These are phyloP conservation scores for Acipenser transmontanus DNA, from an alignment of 2,797 vertebrate genomes.

Conservation along the genomic window DNA sequence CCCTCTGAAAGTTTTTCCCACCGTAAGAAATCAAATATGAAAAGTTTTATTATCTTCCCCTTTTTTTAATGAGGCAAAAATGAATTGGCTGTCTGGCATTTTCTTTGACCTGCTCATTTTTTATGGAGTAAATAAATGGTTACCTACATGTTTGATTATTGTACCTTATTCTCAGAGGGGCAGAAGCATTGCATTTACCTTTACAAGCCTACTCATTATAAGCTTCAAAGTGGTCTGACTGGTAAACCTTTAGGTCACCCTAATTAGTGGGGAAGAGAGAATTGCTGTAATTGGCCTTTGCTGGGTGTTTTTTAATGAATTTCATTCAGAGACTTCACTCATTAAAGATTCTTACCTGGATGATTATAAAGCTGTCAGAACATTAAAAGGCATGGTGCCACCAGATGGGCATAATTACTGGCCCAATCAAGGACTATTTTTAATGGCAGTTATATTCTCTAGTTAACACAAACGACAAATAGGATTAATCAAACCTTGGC, in stretches of 20 bases:
- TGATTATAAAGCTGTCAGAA: slow-evolving; percentile 62
- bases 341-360: slow-evolving; percentile 65
- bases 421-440: slow-evolving; percentile 56
- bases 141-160: slow-evolving; percentile 41
- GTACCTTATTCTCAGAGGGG: slow-evolving; percentile 62
- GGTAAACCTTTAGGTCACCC: slow-evolving; percentile 68
- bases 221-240: slow-evolving; percentile 45
- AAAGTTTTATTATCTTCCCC: slow-evolving; percentile 22
- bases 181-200: slow-evolving; percentile 59
- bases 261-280: slow-evolving; percentile 73
- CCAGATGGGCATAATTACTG: slow-evolving; percentile 70
- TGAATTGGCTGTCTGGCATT: slow-evolving; percentile 51
- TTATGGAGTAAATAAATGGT: slow-evolving; percentile 72
- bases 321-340: slow-evolving; percentile 19
- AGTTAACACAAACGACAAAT: slow-evolving; percentile 41
- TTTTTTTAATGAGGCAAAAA: slow-evolving; percentile 67
- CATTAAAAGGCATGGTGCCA: slow-evolving; percentile 48
- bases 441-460: slow-evolving; percentile 66
- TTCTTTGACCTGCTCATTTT: slow-evolving; percentile 59
- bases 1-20: too few relatives aligned
- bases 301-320: slow-evolving; percentile 65
- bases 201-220: slow-evolving; percentile 61
- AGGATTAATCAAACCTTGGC: slow-evolving; percentile 59
- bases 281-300: slow-evolving; percentile 72
- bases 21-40: slow-evolving; percentile 7